phyloP scores from a whole-genome alignment of 2,113 vertebrate genomes.

The Megalops atlanticus region DNA sequence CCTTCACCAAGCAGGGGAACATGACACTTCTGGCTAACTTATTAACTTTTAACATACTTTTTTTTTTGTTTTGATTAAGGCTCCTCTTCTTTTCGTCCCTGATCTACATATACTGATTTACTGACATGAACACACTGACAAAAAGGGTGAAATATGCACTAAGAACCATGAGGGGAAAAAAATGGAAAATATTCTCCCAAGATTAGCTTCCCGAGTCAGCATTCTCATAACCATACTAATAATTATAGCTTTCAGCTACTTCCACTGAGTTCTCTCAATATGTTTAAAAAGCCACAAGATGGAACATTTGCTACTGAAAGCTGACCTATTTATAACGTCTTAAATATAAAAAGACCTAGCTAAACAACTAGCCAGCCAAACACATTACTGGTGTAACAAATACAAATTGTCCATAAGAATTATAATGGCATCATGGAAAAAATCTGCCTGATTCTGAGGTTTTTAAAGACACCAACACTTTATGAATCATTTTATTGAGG shows the following conservation, averaged over 20 bases:
- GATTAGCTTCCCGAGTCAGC: conserved; percentile 2
- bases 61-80: conserved; percentile 40
- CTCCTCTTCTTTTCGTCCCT: conserved; percentile 13
- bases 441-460: too few species aligned
- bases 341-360: not conserved
- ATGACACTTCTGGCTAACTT: conserved; percentile 22
- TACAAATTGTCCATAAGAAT: too few species aligned
- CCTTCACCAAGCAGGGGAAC: not conserved
- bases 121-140: not conserved
- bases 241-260: conserved; percentile 46
- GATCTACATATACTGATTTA: not conserved
- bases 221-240: conserved; percentile 40
- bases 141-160: conserved; percentile 3
- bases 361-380: not conserved
- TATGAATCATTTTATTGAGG: too few species aligned
- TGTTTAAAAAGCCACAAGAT: conserved; percentile 25
- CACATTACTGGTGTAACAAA: not conserved
- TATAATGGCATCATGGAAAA: too few species aligned
- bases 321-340: not conserved
- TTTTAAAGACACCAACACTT: too few species aligned
- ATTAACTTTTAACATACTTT: conserved; percentile 58
- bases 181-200: conserved; percentile 25
- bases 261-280: conserved; percentile 23
- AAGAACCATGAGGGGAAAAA: not conserved
- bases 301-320: conserved; percentile 43